phyloP scores from a whole-genome alignment of 2,888 invertebrate species.

The Drosophila percnosoma region DNA sequence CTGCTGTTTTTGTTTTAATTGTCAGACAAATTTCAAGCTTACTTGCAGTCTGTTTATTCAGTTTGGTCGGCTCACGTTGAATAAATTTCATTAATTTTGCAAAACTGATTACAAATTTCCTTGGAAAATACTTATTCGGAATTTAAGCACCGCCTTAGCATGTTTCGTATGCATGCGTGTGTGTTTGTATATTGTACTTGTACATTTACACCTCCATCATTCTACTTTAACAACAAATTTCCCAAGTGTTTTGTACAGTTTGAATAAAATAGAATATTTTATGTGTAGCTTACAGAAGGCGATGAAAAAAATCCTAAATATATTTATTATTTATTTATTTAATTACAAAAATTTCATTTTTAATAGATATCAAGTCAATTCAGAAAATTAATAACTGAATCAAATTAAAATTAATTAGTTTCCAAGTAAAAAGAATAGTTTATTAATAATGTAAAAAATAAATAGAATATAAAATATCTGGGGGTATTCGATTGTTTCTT shows the following conservation, averaged over 20 bases:
- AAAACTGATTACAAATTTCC: conserved; percentile 16
- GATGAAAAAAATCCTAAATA: not conserved
- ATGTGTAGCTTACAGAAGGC: not conserved
- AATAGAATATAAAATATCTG: not conserved
- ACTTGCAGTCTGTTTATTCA: conserved; percentile 8
- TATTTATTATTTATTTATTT: not conserved
- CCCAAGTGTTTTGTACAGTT: not conserved
- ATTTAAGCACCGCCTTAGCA: not conserved
- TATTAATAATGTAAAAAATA: not conserved
- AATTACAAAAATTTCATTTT: not conserved
- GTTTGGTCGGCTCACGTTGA: conserved; percentile 10
- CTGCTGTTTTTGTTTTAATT: conserved; percentile 25
- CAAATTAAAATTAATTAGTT: not conserved
- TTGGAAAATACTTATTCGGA: not conserved
- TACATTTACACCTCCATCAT: not conserved
- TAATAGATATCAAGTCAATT: not conserved
- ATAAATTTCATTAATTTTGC: conserved; percentile 19
- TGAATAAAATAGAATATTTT: not conserved
- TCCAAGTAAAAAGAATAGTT: not conserved
- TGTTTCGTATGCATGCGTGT: not conserved
- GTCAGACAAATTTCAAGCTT: conserved; percentile 24
- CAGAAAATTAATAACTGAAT: not conserved
- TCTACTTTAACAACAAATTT: not conserved
- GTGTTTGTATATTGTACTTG: not conserved
- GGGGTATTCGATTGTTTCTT: not conserved